phyloP scores from a whole-genome alignment of 2,888 invertebrate species.

The Agrochola macilenta region DNA sequence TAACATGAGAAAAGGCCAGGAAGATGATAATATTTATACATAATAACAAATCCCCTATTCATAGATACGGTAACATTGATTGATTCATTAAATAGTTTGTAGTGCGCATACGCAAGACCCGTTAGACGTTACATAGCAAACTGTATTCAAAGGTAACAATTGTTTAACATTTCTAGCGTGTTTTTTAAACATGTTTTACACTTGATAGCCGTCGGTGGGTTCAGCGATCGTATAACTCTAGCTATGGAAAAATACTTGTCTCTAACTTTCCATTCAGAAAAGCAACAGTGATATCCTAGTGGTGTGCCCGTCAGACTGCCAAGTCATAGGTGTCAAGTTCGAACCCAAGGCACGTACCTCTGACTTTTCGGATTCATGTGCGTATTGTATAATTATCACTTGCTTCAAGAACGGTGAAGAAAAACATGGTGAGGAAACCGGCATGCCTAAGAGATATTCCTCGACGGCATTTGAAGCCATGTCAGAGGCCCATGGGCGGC shows the following conservation, averaged over 20 bases:
- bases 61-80: not conserved
- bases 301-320: no score
- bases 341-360: no score
- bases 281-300: not conserved
- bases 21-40: not conserved
- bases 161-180: slow-evolving; percentile 49
- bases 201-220: slow-evolving; percentile 11
- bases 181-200: slow-evolving; percentile 47
- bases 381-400: no score
- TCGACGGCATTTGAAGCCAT: no score
- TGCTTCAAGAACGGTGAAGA: no score
- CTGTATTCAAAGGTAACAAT: slow-evolving; percentile 23
- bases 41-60: not conserved
- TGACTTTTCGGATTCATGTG: no score
- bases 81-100: not conserved
- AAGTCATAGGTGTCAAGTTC: no score
- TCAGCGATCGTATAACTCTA: not conserved
- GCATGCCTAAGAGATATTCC: no score
- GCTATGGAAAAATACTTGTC: slow-evolving; percentile 9
- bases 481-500: no score
- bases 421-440: no score
- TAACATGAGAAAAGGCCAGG: no score
- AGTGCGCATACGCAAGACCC: slow-evolving; percentile 1
- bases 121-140: slow-evolving; percentile 21
- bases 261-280: not conserved